Base-by-base conservation (phyloP, 2,113 vertebrate species). In the Oryzias melastigma region DNA sequence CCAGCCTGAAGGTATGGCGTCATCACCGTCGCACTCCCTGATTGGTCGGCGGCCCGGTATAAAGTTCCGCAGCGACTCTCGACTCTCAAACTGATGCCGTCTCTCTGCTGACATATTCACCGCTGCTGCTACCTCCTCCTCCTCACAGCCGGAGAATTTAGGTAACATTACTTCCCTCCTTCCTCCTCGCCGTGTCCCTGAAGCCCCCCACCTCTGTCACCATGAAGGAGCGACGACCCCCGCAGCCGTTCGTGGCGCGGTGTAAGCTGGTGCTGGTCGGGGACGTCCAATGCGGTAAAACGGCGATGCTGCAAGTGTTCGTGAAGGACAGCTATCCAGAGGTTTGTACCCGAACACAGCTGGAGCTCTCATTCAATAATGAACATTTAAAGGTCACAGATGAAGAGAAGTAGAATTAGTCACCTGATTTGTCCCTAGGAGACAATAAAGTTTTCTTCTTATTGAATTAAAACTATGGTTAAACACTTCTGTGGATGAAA, bases 231-330 rank as follows among this genome's bases (percentile, higher is more conserved):
- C 91, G 94, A 77, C 93, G 95, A 77, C 75, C 90, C 53, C 85
- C 88, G 0, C 91, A 95, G 90, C 91, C 95, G 1, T 90, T 87
- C 7, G 93, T 95, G 42, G 92, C 92, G 73, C 87, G 95, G 14
- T 97, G 96, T 76, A 98, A 98, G 72, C 90, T 98, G 18, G 95
- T 98, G 27, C 86, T 98, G 82, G 95, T 98, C 19, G 96, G 96
- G 14, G 95, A 97, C 40, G 95, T 98, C 68, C 96, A 98, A 85
- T 96, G 95, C 77, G 95, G 96, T 85, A 98, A 98, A 92, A 98
- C 95, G 1, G 95, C 96, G 49, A 98, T 98, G 96, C 88, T 98
- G 81, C 96, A 97, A 83, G 95, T 98, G 73, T 54, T 98, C 78
- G 95, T 94, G 1, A 98, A 97, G 78, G 96, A 98, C 82, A 96